phyloP scores from a whole-genome alignment of 1,140 invertebrate species.

The Dendrolimus kikuchii region DNA sequence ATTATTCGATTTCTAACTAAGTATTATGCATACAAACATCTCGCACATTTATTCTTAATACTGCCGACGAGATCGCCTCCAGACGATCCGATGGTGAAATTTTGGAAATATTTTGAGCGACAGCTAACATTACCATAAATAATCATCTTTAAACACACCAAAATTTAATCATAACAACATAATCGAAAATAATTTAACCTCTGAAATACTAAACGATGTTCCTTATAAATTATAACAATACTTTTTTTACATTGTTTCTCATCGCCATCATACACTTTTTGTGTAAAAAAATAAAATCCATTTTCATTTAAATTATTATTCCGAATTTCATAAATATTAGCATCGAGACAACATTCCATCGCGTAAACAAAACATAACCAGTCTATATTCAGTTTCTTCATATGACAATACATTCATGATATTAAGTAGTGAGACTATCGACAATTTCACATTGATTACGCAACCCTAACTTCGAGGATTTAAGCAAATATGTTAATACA shows the following conservation, averaged over 20 bases:
- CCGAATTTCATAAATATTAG: neutral
- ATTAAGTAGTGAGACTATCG: slow-evolving; percentile 4
- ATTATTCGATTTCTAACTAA: slow-evolving; percentile 9
- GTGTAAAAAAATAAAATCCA: too few species aligned
- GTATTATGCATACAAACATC: slow-evolving; percentile 36
- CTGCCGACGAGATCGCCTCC: slow-evolving; percentile 44
- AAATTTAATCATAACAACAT: slow-evolving; percentile 3
- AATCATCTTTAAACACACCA: neutral
- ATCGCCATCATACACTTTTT: too few species aligned
- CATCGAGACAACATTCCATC: slow-evolving; percentile 3
- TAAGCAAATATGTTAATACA: neutral
- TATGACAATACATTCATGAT: too few species aligned
- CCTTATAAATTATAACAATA: too few species aligned
- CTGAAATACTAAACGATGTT: too few species aligned
- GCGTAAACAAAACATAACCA: slow-evolving; percentile 2
- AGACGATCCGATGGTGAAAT: slow-evolving; percentile 17
- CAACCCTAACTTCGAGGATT: neutral
- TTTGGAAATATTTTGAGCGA: slow-evolving; percentile 17
- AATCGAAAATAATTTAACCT: neutral
- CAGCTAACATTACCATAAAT: neutral
- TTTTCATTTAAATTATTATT: too few species aligned
- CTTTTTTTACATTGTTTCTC: too few species aligned
- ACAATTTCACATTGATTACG: neutral
- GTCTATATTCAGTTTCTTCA: slow-evolving; percentile 1
- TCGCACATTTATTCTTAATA: slow-evolving; percentile 49